Percentiles rank a stretch among this genome's conserved stretches.
These are phyloP conservation scores for Petrolisthes manimaculis DNA, from an alignment of 2,888 invertebrate species.

Conservation along the genomic window DNA sequence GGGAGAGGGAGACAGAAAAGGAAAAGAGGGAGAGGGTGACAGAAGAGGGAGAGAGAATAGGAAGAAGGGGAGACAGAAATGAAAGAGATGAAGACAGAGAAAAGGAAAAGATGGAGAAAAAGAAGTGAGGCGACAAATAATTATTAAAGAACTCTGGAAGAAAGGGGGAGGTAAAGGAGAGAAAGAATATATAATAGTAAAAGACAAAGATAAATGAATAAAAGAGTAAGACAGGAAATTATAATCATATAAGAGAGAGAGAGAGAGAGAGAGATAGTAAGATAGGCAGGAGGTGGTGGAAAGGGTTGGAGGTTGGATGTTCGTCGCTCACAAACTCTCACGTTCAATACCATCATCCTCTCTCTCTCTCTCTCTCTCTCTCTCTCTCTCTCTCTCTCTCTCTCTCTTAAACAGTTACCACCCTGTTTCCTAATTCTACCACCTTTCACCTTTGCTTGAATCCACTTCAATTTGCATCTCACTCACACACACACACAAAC, in stretches of 20 bases:
- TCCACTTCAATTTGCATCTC: neutral
- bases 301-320: neutral
- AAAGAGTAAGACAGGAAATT: neutral
- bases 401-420: constrained; percentile 3
- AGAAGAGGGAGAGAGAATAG: too few species aligned
- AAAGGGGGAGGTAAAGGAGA: neutral
- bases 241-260: constrained; percentile 13
- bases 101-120: too few species aligned
- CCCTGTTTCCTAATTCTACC: neutral
- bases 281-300: constrained; percentile 26
- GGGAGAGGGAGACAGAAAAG: too few species aligned
- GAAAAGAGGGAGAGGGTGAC: too few species aligned
- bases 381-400: constrained; percentile 20
- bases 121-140: neutral
- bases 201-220: neutral
- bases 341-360: neutral
- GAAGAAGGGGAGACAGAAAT: too few species aligned
- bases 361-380: constrained; percentile 14
- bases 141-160: neutral
- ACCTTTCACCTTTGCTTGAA: neutral
- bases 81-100: too few species aligned
- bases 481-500: constrained; percentile 18
- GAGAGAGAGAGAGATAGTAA: constrained; percentile 38
- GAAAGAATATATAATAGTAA: neutral
- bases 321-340: neutral